These are phyloP conservation scores for Netelia melanura DNA, from an alignment of 2,888 invertebrate genomes.

Conservation along the genomic window DNA sequence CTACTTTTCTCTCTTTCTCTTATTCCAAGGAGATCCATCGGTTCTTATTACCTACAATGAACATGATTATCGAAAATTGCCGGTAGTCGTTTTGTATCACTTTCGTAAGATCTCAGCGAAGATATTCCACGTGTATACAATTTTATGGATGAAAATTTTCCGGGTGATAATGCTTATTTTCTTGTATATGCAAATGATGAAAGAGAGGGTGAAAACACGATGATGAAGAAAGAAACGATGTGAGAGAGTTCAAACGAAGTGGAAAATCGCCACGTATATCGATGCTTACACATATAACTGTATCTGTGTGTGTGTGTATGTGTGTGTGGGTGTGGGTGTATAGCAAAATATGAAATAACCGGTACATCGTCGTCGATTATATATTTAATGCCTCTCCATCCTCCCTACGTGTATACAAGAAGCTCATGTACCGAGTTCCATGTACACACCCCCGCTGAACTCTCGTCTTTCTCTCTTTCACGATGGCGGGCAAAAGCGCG, in stretches of 20 bases:
- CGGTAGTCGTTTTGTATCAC: constrained; percentile 27
- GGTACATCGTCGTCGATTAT: not conserved
- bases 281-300: not conserved
- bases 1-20: constrained; percentile 7
- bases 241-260: not conserved
- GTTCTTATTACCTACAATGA: not conserved
- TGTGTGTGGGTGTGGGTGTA: not conserved
- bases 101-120: constrained; percentile 10
- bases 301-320: not conserved
- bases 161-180: too few species aligned
- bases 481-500: not conserved
- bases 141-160: too few species aligned
- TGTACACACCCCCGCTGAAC: constrained; percentile 1
- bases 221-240: not conserved
- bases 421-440: not conserved
- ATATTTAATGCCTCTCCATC: not conserved
- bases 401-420: not conserved
- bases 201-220: not conserved
- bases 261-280: not conserved
- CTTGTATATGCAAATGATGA: not conserved
- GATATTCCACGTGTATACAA: not conserved
- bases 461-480: not conserved
- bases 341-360: not conserved
- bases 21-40: not conserved
- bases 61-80: constrained; percentile 7